A percentile compares a stretch with the other conserved stretches of the same genome.
Conservation (phyloP, 2,797 vertebrate species). For the Crossoptilon crossoptilon region DNA sequence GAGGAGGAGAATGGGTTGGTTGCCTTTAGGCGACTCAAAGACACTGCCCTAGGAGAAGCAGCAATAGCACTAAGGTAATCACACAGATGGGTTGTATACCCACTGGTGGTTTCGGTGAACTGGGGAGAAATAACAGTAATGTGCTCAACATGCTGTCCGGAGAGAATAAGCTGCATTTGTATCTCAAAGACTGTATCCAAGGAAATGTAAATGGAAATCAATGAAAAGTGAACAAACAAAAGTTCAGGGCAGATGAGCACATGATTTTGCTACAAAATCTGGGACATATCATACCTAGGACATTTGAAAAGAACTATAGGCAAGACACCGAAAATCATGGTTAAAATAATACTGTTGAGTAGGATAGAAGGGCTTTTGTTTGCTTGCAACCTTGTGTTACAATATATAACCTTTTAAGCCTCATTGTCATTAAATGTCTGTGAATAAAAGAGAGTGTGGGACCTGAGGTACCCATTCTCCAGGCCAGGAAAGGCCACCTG, state of each 20-base stretch:
- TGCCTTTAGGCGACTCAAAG: background rate
- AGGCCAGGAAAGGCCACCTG: background rate
- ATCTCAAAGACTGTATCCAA: background rate
- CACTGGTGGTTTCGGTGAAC: background rate
- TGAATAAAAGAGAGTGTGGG: background rate
- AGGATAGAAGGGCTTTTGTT: background rate
- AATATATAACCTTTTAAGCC: background rate
- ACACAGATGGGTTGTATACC: background rate
- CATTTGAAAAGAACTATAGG: background rate
- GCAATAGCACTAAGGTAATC: background rate
- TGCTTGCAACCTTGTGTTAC: background rate
- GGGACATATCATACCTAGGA: background rate
- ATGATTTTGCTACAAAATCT: background rate
- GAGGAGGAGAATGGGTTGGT: background rate
- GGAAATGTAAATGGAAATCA: background rate
- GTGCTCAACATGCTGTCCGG: background rate
- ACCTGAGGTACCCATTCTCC: background rate
- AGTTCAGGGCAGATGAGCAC: background rate
- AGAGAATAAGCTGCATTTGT: background rate
- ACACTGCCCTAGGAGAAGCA: background rate
- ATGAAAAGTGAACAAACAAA: background rate
- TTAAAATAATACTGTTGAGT: background rate
- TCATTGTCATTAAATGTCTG: background rate
- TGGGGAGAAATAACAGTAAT: background rate
- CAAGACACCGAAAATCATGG: background rate